Evolutionary conservation across 2,888 invertebrate genomes (phyloP), one percentile per base, ranked within the genome.

Genomic region (Phasia obesa): DNA sequence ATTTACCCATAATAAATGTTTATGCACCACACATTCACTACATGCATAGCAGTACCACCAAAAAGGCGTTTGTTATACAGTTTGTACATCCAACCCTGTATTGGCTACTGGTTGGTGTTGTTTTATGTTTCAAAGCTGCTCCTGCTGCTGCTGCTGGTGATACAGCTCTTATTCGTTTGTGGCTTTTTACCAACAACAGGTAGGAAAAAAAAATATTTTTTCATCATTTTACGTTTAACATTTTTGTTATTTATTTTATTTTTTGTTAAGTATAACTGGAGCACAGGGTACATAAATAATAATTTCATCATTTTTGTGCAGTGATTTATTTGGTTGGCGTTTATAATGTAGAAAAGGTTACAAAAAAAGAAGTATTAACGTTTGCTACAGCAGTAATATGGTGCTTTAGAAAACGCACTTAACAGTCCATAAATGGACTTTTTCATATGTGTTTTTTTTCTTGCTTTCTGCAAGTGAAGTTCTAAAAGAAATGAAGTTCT

Each of bases 241-340:
- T 27, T 42, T 25, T 44, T 49, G 5, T 60, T 53, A 31, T 35
- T 15, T 64, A 17, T 7, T 65, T 53, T 9, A 31, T 35, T 21
- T 55, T 55, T 57, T 55, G 25, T 42, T n/a, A 17, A 74, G 69
- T 75, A 78, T 84, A 90, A 89, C 88, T 90, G 88, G 88, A 89
- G 89, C 81, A 84, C 84, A 84, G 81, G 86, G 86, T 86, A 84
- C 84, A 86, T 86, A 85, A 85, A 86, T 86, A 85, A 85, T 83
- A 85, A 85, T 83, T 89, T 90, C 90, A 89, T 89, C 90, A 89
- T 90, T 83, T 82, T 75, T 89, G 90, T 85, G 85, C 84, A 85
- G 88, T 89, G 89, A 89, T 89, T 89, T 89, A 89, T 89, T 89
- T 89, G 84, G 87, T 86, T 86, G 86, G 85, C 85, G 84, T 78